Base-by-base conservation (phyloP, 2,797 vertebrate genomes). In the Macropus fuliginosus region DNA sequence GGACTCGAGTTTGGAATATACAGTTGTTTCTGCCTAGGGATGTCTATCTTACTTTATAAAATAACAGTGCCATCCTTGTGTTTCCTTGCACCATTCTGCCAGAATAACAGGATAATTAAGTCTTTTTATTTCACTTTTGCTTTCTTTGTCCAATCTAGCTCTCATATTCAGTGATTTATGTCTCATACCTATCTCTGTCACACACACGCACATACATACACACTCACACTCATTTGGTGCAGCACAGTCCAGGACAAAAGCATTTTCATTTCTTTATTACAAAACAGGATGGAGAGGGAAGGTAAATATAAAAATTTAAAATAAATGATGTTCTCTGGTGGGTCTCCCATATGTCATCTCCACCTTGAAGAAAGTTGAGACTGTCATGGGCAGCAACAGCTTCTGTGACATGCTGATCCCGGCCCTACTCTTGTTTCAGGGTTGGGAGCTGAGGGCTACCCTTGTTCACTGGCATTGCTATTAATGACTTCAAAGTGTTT, bases 1-100 rank as follows among this genome's bases (percentile, higher is more conserved):
- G 12, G 4, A 5, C 14, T 4, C 4, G 4, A 0, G 5, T n/a
- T n/a, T 34, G 62, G 13, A 34, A 14, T 6, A 13, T 16, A 0
- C 14, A 1, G 34, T 14, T 34, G 21, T 66, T 66, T 66, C 34
- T 66, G 34, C 31, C 59, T 34, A 62, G 27, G 6, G 27, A 57
- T 29, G 56, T 2, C 9, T 57, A 2, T 66, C 34, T 31, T 66
- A 66, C 13, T 34, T 34, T 34, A 62, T 31, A 66, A 34, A 31
- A 14, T 34, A 31, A 5, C 34, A 62, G 10, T 34, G 11, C 34
- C 34, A 16, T 66, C 31, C 62, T 66, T 27, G 16, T 1, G 62
- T 66, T 66, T 66, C 62, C 62, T 66, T 5, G 34, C 13, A 1
- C 62, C 34, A 14, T 66, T 66, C 62, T 66, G 62, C 34, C 62